Conservation (phyloP, 1,140 invertebrate genomes). For the Penaeus japonicus region DNA sequence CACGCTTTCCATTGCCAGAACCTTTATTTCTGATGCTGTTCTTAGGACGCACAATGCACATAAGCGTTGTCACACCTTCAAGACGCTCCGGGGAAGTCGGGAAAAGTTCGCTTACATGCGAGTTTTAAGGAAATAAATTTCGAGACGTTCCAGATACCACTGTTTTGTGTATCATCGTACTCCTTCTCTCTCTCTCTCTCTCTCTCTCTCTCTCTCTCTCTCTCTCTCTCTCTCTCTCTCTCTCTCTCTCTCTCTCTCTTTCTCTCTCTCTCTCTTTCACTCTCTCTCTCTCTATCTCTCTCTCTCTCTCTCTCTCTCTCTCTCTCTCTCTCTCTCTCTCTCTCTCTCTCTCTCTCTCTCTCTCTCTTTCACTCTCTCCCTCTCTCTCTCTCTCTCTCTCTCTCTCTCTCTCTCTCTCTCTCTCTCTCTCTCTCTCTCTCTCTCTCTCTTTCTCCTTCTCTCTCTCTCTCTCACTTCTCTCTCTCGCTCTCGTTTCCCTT, state of each 20-base stretch:
- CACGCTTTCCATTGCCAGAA: too few species aligned
- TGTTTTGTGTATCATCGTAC: background rate
- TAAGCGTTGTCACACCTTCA: too few species aligned
- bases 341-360: conserved; percentile 9
- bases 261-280: too few species aligned
- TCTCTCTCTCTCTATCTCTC: conserved; percentile 7
- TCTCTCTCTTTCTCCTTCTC: conserved; percentile 1
- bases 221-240: conserved; percentile 1
- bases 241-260: background rate
- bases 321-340: too few species aligned
- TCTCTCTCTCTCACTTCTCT: conserved; percentile 6
- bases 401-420: background rate
- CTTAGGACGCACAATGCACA: too few species aligned
- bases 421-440: too few species aligned
- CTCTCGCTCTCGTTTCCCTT: background rate
- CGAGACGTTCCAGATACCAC: too few species aligned
- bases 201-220: background rate
- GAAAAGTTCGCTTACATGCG: too few species aligned
- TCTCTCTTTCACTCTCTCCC: conserved; percentile 1
- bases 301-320: background rate
- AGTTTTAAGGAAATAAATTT: too few species aligned
- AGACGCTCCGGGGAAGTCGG: too few species aligned
- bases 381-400: conserved; percentile 2
- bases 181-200: background rate
- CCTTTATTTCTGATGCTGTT: too few species aligned